Evolutionary conservation across 2,888 invertebrate species (phyloP), one percentile per base, ranked within the genome.

Genomic region (Prosapia bicincta): DNA sequence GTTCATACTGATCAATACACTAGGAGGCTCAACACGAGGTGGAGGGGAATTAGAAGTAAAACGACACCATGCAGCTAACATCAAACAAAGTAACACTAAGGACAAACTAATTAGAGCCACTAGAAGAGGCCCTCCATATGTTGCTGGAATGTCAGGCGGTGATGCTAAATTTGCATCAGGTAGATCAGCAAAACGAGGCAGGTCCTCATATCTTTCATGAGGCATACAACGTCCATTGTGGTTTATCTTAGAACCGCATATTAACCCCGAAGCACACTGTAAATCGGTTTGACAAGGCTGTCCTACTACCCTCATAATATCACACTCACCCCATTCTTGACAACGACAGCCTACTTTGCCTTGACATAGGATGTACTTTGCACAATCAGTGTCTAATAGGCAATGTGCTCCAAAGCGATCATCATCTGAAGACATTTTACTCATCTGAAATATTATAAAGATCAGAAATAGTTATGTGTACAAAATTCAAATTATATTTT

Each of bases 241-340:
- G 7, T 71, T 43, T 20, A 54, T 43, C 26, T 24, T 30, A 20
- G 26, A 26, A 1, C 23, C 43, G 43, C 71, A 71, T 23, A 71
- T 23, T 15, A 71, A 43, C n/a, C 71, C 71, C 26, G 32, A 26
- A 25, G 23, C 54, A 43, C 71, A 71, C 26, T 71, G 71, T 25
- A 26, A 38, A 43, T 20, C n/a, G 3, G 71, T 26, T 13, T 24
- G n/a, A 54, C 71, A 71, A 26, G 20, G 43, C 9, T 32, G 26
- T 25, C 71, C 71, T 38, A 38, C 32, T 13, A 38, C 54, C n/a
- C 71, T 71, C 26, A 38, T 43, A 9, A 71, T n/a, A 26, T 71
- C 43, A 71, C 71, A 71, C n/a, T 71, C 71, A 25, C 71, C 71
- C 71, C 71, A 71, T n/a, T 26, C 38, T 54, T 71, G 71, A 43